A percentile compares a stretch with the other conserved stretches of the same genome.
phyloP scores from a whole-genome alignment of 2,113 vertebrate genomes.

The Phocoena phocoena region DNA sequence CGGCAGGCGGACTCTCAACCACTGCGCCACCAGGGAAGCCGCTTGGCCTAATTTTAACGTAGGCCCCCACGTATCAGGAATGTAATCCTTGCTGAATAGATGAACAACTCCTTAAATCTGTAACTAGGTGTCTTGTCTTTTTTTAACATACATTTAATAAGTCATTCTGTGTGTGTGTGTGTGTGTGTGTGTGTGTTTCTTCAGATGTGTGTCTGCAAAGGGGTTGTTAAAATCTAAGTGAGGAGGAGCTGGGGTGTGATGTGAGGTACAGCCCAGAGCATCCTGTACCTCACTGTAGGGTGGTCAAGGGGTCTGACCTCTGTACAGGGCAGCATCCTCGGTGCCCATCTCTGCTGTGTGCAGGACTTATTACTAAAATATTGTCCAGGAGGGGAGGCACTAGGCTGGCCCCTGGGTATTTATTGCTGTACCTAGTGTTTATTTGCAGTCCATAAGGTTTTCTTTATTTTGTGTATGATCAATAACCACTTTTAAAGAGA shows the following conservation, averaged over 20 bases:
- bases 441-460: slow-evolving; percentile 93
- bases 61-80: background rate
- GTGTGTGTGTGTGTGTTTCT: background rate
- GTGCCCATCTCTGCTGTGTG: slow-evolving; percentile 74
- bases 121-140: background rate
- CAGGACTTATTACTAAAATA: slow-evolving; percentile 94
- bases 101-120: background rate
- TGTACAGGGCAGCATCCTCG: background rate
- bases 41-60: background rate
- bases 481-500: slow-evolving; percentile 96
- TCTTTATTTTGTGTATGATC: slow-evolving; percentile 96
- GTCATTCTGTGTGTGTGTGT: background rate
- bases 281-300: background rate
- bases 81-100: background rate
- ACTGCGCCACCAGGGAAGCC: too few relatives aligned
- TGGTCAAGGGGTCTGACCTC: background rate
- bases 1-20: too few relatives aligned
- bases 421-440: slow-evolving; percentile 95
- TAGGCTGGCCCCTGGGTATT: slow-evolving; percentile 83
- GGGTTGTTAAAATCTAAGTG: background rate
- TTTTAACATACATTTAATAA: background rate
- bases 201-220: background rate
- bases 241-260: background rate
- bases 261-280: background rate
- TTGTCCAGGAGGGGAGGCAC: slow-evolving; percentile 83